Conservation (phyloP, 2,888 invertebrate genomes). For the Polymixis lichenea region DNA sequence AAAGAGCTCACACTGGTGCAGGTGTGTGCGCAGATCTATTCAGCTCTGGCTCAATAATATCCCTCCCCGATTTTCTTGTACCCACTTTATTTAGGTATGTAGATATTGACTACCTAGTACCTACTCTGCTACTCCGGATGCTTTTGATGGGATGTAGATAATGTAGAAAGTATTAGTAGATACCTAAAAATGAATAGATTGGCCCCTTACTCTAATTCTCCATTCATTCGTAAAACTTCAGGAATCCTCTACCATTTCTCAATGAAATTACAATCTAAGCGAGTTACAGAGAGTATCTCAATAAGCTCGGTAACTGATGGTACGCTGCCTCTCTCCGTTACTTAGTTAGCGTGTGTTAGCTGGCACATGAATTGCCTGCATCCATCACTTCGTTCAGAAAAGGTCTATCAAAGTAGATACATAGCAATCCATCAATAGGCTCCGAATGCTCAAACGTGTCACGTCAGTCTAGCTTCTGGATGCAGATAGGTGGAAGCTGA, state of each 20-base stretch:
- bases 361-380: constrained; percentile 36
- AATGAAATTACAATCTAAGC: constrained; percentile 11
- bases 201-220: background rate
- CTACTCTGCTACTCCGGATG: background rate
- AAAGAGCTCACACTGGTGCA: constrained; percentile 79
- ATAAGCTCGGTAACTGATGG: constrained; percentile 28
- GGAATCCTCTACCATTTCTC: background rate
- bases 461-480: constrained; percentile 31
- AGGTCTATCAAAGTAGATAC: constrained; percentile 53
- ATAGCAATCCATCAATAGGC: constrained; percentile 47
- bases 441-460: constrained; percentile 35
- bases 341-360: constrained; percentile 30
- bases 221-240: background rate
- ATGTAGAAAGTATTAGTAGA: background rate
- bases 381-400: constrained; percentile 51
- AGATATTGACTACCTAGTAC: background rate
- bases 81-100: constrained; percentile 17
- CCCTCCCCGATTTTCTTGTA: constrained; percentile 30
- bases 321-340: constrained; percentile 14
- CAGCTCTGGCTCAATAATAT: constrained; percentile 57
- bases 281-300: constrained; percentile 13
- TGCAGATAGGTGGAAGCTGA: constrained; percentile 10
- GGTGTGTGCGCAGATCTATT: constrained; percentile 75
- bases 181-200: too few species aligned
- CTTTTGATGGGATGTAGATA: background rate